Evolutionary conservation across 1,140 invertebrate genomes (phyloP), one percentile per base, ranked within the genome.

Genomic region (Homalodisca vitripennis): DNA sequence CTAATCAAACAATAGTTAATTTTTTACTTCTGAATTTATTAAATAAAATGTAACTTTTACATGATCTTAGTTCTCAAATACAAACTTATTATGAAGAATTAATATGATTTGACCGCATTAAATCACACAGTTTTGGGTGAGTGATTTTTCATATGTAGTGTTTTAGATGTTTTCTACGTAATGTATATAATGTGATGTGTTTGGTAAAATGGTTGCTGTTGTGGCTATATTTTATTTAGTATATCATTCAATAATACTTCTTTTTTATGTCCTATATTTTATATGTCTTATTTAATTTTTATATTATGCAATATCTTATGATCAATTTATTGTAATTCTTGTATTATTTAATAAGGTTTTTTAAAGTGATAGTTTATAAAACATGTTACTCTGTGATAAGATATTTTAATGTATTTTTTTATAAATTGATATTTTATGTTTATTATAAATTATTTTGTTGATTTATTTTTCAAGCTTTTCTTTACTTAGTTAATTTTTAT

Each of bases 331-430:
- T n/a, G n/a, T n/a, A n/a, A n/a, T n/a, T n/a, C n/a, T n/a, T n/a
- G n/a, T n/a, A n/a, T n/a, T n/a, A n/a, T n/a, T n/a, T n/a, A n/a
- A n/a, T n/a, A n/a, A n/a, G n/a, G n/a, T n/a, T n/a, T n/a, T n/a
- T n/a, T n/a, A n/a, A n/a, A n/a, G n/a, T n/a, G n/a, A n/a, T 51
- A 12, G 6, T 51, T 51, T 51, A 51, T 51, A 51, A 51, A 51
- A 20, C n/a, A 51, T 20, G 17, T 51, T 20, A 22, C 22, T 51
- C 14, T 51, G 22, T 14, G 3, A 20, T 20, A 6, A 51, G 34
- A 6, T 41, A 41, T 10, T 6, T 51, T 22, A 12, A 20, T 51
- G 48, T 51, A 51, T 51, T 51, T 51, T 51, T 51, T 22, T 51
- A 51, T 51, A 22, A 27, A 53, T 53, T 53, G 10, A 12, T n/a